Base-by-base conservation (phyloP, 2,113 vertebrate genomes). In the Delphinapterus leucas region DNA sequence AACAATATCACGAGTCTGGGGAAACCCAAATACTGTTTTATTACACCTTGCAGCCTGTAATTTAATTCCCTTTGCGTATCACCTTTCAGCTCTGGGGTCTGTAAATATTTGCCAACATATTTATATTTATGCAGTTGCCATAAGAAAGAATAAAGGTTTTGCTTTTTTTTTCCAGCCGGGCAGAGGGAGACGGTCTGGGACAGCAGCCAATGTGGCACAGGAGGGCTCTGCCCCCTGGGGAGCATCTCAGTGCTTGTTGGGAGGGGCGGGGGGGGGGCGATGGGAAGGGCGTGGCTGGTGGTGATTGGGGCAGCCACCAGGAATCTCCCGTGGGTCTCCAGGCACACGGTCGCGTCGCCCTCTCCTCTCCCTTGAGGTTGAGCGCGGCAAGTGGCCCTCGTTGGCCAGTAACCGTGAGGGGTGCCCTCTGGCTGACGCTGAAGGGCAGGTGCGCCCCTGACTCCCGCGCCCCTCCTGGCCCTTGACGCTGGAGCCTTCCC, bases 311-410 rank as follows among this genome's bases (percentile, higher is more conserved):
- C 26, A 33, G 36, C 9, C 23, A 6, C 58, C 10, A 33, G 26
- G 10, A n/a, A 6, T 13, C 60, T 67, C 71, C 38, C 33, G 21
- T 23, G 5, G 17, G 18, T 87, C n/a, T 55, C 14, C 15, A 53
- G 25, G 12, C 26, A 6, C 17, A 10, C 36, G 0, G 0, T 8
- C 26, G 8, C 31, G 6, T 36, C 49, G 9, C 6, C 15, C 2
- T 38, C 60, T 47, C 92, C 49, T 55, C 21, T 67, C 38, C 25
- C 18, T 58, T 31, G 18, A 82, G 80, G 61, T 3, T 8, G 38
- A 23, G 3, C 10, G 26, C 11, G n/a, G 53, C 36, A 17, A 86
- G 25, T 0, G 3, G 13, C 20, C 12, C 28, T 25, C 1, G 0
- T 1, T 47, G 28, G 1, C 80, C 3, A 4, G 28, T 2, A 26